Evolutionary conservation across 1,140 invertebrate genomes (phyloP), one percentile per base, ranked within the genome.

Genomic region (Liolophura sinensis): DNA sequence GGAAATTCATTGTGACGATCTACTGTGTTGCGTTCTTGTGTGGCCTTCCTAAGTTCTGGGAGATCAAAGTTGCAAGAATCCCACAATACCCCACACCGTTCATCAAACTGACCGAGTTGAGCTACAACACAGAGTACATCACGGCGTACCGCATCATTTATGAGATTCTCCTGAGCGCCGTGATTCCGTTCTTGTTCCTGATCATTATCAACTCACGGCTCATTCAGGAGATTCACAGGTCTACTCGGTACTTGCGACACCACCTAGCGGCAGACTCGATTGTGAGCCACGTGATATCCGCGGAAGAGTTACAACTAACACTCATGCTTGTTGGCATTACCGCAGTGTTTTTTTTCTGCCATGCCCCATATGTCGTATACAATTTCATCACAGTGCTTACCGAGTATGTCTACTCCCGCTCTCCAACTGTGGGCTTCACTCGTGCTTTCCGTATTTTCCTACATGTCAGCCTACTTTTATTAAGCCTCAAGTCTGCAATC

Each of bases 291-390:
- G 78, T 84, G 59, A 81, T 81, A 31, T 89, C 91, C 65, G 57
- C 90, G 89, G 81, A 91, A 89, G 79, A 89, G 63, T 64, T 76
- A 20, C 77, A 90, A 59, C 91, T 92, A 59, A 92, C 91, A 1
- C 85, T 92, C 40, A 91, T 91, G 73, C 80, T 92, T 7, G 91
- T 92, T 58, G 88, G 89, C 6, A 90, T 92, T 12, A 89, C 92
- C 0, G 83, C 92, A 14, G 84, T 91, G 61, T 92, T 92, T 77
- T 85, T 92, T 49, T 75, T 92, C 7, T 92, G 91, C 73, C 91
- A 92, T 78, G 84, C 89, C 25, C 91, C 91, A 0, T 73, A 68
- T 60, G 68, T 80, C 6, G 51, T 76, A 6, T 72, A 68, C 65
- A 87, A 88, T 52, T 89, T 89, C 0, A 73, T 84, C n/a, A 84